Conservation (phyloP, 2,888 invertebrate species). For the Notocelia uddmanniana region DNA sequence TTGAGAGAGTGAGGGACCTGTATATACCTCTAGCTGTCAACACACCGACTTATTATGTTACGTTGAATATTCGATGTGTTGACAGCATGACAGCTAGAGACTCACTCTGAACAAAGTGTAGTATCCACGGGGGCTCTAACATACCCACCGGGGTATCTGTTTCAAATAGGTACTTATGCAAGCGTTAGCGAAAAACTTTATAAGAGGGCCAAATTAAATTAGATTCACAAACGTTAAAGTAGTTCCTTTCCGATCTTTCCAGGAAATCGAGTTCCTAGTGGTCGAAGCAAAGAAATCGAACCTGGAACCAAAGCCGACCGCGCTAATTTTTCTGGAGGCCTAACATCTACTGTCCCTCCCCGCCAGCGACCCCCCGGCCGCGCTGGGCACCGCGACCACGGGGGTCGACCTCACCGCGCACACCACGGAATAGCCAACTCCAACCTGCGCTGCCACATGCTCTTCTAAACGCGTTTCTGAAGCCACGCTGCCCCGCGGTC, state of each 20-base stretch:
- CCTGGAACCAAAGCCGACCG: slow-evolving; percentile 96
- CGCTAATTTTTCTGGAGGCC: slow-evolving; percentile 96
- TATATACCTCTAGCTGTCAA: too few species aligned
- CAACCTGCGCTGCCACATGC: slow-evolving; percentile 86
- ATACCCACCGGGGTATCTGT: too few species aligned
- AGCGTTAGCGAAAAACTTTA: too few species aligned
- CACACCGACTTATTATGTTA: too few species aligned
- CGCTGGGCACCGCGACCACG: slow-evolving; percentile 87
- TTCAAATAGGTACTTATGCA: too few species aligned
- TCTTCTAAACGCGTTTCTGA: slow-evolving; percentile 72
- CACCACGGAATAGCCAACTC: slow-evolving; percentile 86
- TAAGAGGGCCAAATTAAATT: too few species aligned
- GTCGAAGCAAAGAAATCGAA: slow-evolving; percentile 97
- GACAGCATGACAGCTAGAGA: too few species aligned
- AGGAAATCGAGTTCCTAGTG: slow-evolving; percentile 97
- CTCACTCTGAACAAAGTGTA: too few species aligned
- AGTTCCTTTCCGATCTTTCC: slow-evolving; percentile 55
- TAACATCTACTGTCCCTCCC: slow-evolving; percentile 96
- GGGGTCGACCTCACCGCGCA: slow-evolving; percentile 87
- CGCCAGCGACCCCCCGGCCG: slow-evolving; percentile 91
- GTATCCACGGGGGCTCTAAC: too few species aligned
- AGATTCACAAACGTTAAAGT: neutral
- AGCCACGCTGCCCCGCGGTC: slow-evolving; percentile 43
- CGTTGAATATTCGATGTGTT: too few species aligned
- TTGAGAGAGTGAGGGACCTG: too few species aligned